A percentile compares a stretch with the other conserved stretches of the same genome.
phyloP scores from a whole-genome alignment of 2,797 vertebrate genomes.

The Xerus rutilus region DNA sequence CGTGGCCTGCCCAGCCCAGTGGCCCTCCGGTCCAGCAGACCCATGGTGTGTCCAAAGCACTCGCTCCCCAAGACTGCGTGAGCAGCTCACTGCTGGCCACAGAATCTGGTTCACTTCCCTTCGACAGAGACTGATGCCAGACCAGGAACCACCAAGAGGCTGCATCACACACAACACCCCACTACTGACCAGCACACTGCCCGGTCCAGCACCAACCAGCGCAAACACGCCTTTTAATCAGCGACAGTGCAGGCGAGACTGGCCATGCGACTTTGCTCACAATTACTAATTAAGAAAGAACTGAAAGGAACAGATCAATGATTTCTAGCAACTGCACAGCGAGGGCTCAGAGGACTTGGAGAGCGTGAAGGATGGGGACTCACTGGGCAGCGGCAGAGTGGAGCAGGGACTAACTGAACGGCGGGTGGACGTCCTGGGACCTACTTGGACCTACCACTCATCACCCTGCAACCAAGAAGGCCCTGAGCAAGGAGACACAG shows the following conservation, averaged over 20 bases:
- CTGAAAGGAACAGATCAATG: background rate
- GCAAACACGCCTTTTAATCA: background rate
- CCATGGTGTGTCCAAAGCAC: background rate
- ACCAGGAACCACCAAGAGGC: background rate
- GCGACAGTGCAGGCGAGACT: background rate
- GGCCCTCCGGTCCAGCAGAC: background rate
- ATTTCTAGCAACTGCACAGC: background rate
- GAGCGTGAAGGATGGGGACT: no score
- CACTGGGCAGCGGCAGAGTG: no score
- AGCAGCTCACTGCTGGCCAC: background rate
- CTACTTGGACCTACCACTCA: no score
- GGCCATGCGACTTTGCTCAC: background rate
- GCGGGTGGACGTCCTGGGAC: no score
- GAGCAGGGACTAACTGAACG: no score
- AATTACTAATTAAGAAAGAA: background rate
- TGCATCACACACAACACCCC: background rate
- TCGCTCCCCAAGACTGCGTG: no score
- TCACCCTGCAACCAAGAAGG: no score
- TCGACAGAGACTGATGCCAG: background rate
- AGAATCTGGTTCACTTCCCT: background rate
- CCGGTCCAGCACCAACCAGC: background rate
- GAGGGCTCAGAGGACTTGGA: no score
- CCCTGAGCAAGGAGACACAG: no score
- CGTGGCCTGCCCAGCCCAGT: background rate
- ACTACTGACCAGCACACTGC: background rate